Base-by-base conservation (phyloP, 1,140 invertebrate species). In the Melitaea cinxia region DNA sequence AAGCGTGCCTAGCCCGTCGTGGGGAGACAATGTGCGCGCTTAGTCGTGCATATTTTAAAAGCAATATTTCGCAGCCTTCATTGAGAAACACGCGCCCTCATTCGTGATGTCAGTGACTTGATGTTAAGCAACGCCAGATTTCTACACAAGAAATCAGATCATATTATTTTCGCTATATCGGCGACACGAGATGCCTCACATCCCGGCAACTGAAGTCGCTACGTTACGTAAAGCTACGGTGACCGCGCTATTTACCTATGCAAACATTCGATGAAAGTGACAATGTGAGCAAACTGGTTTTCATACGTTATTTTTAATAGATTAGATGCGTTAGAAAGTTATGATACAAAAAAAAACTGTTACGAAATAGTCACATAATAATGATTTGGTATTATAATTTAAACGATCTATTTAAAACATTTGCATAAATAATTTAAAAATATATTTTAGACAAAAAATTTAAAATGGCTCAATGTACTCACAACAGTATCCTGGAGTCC, bases 41-140 rank as follows among this genome's bases (percentile, higher is more conserved):
- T 76, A 86, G 73, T 85, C 84, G 83, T 89, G 83, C 80, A 89
- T 87, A 87, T 85, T 87, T 87, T 81, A 83, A 85, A 80, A 82
- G 75, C 78, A 81, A 83, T 73, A 79, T 89, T 89, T 86, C 85
- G 80, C 75, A 83, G 86, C 80, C 79, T 83, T 83, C 81, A 83
- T 89, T 88, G 87, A 85, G 85, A 88, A 85, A 89, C 77, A 77
- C 75, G 66, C 78, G 85, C 83, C 87, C 87, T 81, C 85, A 86
- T 88, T 89, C 84, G 85, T 87, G 85, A 83, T 86, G 83, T 80
- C 81, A 83, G 82, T 73, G 67, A 64, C 72, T 80, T 82, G 83
- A 57, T 65, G 79, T 88, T 85, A 77, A 82, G 82, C 77, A 88
- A 82, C 83, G 84, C 79, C 77, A 81, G 83, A 87, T 88, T 87